Evolutionary conservation across 2,888 invertebrate species (phyloP).

Genomic region (Xestia c-nigrum): DNA sequence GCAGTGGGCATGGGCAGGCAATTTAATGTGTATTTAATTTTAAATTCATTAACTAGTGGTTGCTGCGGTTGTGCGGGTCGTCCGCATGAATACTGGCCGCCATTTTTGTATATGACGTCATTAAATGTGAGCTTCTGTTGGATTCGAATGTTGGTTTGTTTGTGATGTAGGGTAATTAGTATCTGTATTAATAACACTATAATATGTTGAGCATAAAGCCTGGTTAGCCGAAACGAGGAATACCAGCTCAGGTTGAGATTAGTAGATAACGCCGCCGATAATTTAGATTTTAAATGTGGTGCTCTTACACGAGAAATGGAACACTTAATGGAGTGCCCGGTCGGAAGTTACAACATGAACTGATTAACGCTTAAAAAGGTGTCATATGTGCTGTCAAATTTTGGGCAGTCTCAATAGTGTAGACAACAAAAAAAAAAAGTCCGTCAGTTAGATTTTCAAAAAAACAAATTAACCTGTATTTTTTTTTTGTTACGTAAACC

Average conservation of each 20-base stretch:
- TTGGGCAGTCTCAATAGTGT: neutral
- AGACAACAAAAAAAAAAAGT: too few species aligned
- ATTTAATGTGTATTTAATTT: constrained; percentile 76
- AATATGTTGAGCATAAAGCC: neutral
- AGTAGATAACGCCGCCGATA: neutral
- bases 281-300: neutral
- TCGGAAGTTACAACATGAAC: neutral
- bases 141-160: constrained; percentile 2
- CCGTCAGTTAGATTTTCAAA: too few species aligned
- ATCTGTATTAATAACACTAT: neutral
- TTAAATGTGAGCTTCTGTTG: constrained; percentile 16
- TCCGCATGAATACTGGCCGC: constrained; percentile 33
- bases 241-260: neutral
- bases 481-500: too few species aligned
- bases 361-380: neutral
- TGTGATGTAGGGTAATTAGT: neutral
- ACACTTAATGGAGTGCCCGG: neutral
- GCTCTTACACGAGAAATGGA: neutral
- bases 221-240: neutral
- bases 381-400: neutral
- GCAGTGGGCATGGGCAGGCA: constrained; percentile 60
- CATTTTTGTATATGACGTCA: constrained; percentile 55
- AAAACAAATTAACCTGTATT: too few species aligned
- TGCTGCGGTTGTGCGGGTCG: constrained; percentile 54
- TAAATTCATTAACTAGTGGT: constrained; percentile 74